Evolutionary conservation across 35 echinoderm and acorn worm species (phyloP).

Genomic region (Apostichopus japonicus): DNA sequence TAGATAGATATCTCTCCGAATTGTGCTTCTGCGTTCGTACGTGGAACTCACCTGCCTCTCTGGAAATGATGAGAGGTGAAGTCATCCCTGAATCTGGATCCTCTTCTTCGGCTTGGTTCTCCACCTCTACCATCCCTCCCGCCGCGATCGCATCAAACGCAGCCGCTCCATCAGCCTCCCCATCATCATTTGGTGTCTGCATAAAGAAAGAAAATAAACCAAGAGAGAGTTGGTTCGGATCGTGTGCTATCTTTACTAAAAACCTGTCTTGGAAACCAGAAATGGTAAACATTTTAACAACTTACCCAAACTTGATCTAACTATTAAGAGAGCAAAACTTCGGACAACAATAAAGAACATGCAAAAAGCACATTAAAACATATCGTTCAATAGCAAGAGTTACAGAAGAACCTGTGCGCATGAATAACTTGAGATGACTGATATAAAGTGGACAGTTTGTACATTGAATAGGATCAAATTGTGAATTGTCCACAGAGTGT

Average conservation of each 20-base stretch:
- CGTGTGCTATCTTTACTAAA: neutral
- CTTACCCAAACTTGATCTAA: neutral
- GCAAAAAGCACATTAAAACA: too few relatives aligned
- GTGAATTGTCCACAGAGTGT: too few relatives aligned
- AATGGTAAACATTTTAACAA: neutral
- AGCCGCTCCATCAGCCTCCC: conserved; percentile 82
- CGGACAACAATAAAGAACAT: too few relatives aligned
- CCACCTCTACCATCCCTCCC: conserved; percentile 78
- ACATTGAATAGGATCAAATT: too few relatives aligned
- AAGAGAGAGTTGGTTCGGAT: neutral
- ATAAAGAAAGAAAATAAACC: neutral
- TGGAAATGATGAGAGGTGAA: conserved; percentile 87
- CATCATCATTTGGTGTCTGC: conserved; percentile 84
- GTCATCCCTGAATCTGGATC: conserved; percentile 61
- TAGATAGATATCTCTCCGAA: too few relatives aligned
- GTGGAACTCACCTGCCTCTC: conserved; percentile 74
- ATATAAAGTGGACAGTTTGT: too few relatives aligned
- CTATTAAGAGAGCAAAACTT: too few relatives aligned
- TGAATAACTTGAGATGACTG: too few relatives aligned
- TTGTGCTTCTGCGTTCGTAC: too few relatives aligned
- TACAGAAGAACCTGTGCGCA: too few relatives aligned
- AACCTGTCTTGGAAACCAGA: neutral
- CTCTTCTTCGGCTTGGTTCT: conserved; percentile 68
- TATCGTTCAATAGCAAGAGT: too few relatives aligned
- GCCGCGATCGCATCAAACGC: conserved; percentile 97